Base-by-base conservation (phyloP, 1,140 invertebrate species). In the Hycleus phaleratus region DNA sequence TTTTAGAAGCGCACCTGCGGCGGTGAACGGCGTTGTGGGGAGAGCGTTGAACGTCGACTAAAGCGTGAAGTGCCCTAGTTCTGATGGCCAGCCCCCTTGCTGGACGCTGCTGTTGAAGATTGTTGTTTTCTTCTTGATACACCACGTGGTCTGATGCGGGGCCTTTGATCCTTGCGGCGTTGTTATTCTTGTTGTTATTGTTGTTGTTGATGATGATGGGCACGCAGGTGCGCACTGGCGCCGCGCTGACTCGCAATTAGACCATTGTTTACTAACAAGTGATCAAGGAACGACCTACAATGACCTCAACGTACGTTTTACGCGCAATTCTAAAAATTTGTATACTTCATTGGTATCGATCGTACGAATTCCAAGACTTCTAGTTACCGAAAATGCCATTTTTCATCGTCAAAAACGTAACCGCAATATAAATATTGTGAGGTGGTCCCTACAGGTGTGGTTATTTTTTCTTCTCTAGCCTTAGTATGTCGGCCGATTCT, bases 61-160 rank as follows among this genome's bases (percentile, higher is more conserved):
- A 59, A 63, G 58, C 62, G 58, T 60, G 60, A 67, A 67, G 65
- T 67, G 65, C 62, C 63, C 65, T 58, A 67, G 63, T 64, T 67
- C 59, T 60, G 62, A 63, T 60, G n/a, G 40, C 18, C 18, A 18
- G 57, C 25, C 38, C 38, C 45, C 53, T 51, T 26, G 26, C 38
- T 11, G 48, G 25, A 55, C 38, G 49, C 49, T 42, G 40, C 9
- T 32, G 18, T 18, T 18, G 43, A 43, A 40, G 57, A 55, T 55
- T 55, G 25, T 44, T 12, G 32, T 32, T 32, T 2, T 32, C 32
- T 32, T 32, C 7, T 32, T 5, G 32, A 32, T 32, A 32, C 64
- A 53, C 57, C 57, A 64, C 62, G 62, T 64, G 60, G 62, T 63
- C 39, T 43, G 44, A 42, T 4, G 11, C 40, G 47, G 58, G 59